A percentile compares a stretch with the other conserved stretches of the same genome.
Conservation (phyloP, 92 coral and sea anemone species). For the Micromussa lordhowensis region DNA sequence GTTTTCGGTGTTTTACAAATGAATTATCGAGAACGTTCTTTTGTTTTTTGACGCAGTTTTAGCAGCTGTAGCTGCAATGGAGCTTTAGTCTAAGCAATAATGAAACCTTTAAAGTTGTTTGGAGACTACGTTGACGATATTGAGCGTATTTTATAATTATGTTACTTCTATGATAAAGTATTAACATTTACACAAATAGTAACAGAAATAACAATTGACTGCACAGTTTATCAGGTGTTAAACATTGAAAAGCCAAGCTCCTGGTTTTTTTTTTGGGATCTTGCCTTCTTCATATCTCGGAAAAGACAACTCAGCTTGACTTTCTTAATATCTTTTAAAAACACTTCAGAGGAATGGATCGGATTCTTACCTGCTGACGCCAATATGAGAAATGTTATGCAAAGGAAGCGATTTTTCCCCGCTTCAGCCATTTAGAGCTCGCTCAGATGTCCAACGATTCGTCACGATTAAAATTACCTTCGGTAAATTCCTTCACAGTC, state of each 20-base stretch:
- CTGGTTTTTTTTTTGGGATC: not conserved
- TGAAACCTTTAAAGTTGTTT: not conserved
- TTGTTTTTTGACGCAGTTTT: not conserved
- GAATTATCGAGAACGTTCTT: not conserved
- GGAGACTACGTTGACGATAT: not conserved
- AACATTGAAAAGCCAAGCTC: not conserved
- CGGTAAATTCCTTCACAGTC: not conserved
- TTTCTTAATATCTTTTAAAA: not conserved
- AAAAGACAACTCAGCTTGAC: not conserved
- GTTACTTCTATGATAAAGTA: not conserved
- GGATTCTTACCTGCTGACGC: slow-evolving; percentile 4
- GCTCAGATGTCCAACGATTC: not conserved
- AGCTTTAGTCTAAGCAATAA: not conserved
- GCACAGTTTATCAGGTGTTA: not conserved
- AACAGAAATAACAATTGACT: not conserved
- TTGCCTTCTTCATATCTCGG: not conserved
- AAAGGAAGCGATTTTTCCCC: not conserved
- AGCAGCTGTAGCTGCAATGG: not conserved
- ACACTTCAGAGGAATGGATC: not conserved
- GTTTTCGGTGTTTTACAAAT: not conserved
- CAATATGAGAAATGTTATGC: slow-evolving; percentile 5
- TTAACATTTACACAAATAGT: slow-evolving; percentile 1
- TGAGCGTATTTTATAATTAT: not conserved
- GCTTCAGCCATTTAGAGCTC: not conserved
- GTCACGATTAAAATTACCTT: not conserved